Base-by-base conservation (phyloP, 2,113 vertebrate species). In the Penelope pileata region DNA sequence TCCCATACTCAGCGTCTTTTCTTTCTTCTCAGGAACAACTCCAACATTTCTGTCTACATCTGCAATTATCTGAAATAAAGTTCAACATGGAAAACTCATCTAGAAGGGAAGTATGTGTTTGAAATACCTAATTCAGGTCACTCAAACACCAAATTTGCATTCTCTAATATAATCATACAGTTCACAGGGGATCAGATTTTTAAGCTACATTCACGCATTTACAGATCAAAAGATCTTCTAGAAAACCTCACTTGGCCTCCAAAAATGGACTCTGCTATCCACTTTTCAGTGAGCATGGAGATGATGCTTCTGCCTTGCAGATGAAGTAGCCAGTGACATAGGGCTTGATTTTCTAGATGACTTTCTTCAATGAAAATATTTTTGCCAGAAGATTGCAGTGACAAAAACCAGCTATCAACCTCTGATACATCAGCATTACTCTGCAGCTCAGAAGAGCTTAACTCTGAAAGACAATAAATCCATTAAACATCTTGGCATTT, bases 1-100 rank as follows among this genome's bases (percentile, higher is more conserved):
- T 87, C 48, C 66, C 54, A 73, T 63, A 70, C 45, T 84, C 77
- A 82, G n/a, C 2, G 1, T 70, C 42, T 88, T 91, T 92, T 94
- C 45, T 38, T 87, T 91, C 80, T 68, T 87, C 75, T 90, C 62
- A 74, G 78, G 62, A 91, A 36, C 7, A 78, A 40, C 9, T 67
- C 76, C 62, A 87, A 24, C 43, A 38, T 77, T 94, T 91, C 90
- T 94, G 59, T 88, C 85, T 91, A 76, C 72, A 94, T 47, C 75
- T 94, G 68, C 40, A 92, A 93, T 93, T 91, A 90, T 86, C 82
- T 78, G 68, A 91, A 97, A 95, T 63, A 79, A 89, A 92, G 6
- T 72, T 85, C 56, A 85, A 64, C n/a, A 40, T 81, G 82, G 76
- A 95, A 94, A 95, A 93, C 21, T 77, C 75, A 87, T 91, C 67